These are phyloP conservation scores for Nesospiza acunhae DNA, from an alignment of 2,113 vertebrate species.

Conservation along the genomic window DNA sequence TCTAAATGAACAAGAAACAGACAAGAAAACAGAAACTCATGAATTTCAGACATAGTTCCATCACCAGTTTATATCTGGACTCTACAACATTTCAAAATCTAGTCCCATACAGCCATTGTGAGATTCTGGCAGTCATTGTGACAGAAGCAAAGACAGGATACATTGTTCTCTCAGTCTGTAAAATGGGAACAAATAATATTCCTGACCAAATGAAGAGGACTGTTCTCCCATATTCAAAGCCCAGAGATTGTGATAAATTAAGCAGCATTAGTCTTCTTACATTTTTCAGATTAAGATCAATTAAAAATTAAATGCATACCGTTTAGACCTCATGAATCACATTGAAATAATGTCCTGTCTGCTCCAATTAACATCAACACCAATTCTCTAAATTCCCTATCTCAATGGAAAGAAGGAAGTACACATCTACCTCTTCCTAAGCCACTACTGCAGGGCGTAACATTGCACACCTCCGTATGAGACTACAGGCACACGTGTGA, in stretches of 20 bases:
- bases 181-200: background rate
- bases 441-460: background rate
- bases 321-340: slow-evolving; percentile 3
- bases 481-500: background rate
- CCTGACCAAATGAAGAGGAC: background rate
- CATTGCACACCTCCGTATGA: accelerated
- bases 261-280: background rate
- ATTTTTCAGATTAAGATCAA: background rate
- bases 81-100: background rate
- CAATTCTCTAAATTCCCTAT: background rate
- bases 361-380: background rate
- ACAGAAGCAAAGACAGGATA: background rate
- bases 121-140: background rate
- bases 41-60: background rate
- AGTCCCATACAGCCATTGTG: background rate
- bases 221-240: background rate
- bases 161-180: accelerated
- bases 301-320: slow-evolving; percentile 5
- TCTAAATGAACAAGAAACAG: background rate
- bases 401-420: background rate
- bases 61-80: background rate
- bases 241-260: background rate
- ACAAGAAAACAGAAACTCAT: background rate
- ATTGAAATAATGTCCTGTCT: background rate
- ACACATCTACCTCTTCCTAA: background rate